Base-by-base conservation (phyloP, 1,140 invertebrate genomes). In the Copidosoma floridanum region DNA sequence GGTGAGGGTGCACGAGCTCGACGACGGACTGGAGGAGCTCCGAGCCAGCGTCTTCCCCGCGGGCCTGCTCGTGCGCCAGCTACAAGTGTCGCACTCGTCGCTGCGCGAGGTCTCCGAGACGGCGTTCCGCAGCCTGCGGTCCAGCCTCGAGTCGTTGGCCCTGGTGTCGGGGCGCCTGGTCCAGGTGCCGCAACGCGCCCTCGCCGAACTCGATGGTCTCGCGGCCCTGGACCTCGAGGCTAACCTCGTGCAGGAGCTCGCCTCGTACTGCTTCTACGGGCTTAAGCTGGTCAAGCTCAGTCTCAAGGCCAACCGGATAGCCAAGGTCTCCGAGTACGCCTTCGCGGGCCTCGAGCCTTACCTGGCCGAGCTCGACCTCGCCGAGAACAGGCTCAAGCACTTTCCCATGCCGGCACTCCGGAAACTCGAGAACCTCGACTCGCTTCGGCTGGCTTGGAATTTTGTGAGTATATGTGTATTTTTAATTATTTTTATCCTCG, bases 211-310 rank as follows among this genome's bases (percentile, higher is more conserved):
- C 67, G 82, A 85, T 32, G 86, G 86, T 68, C 76, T 95, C 37
- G 86, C 85, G 23, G 85, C 86, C 5, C 79, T 96, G 18, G 91
- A 95, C 73, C 83, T 96, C 18, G 91, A 93, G 69, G 86, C 87
- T 43, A 95, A 95, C 74, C 84, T 89, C 67, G 92, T 95, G 24
- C 83, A 85, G 52, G 88, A 92, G 61, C 82, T 96, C 41, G 87
- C 89, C 1, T 90, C 89, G 66, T 94, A 93, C 71, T 88, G 88
- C 65, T 94, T 95, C 74, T 93, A 92, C 70, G 91, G 90, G 1
- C 81, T 95, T 53, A 85, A 86, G 12, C 76, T 96, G 38, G 85
- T 87, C 43, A 93, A 92, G 75, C 76, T 96, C 5, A 93, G 90
- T 71, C 79, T 94, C 43, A 94, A 94, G 76, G 87, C 88, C 40